Base-by-base conservation (phyloP, 2,888 invertebrate species). In the Drepanosiphum platanoidis region DNA sequence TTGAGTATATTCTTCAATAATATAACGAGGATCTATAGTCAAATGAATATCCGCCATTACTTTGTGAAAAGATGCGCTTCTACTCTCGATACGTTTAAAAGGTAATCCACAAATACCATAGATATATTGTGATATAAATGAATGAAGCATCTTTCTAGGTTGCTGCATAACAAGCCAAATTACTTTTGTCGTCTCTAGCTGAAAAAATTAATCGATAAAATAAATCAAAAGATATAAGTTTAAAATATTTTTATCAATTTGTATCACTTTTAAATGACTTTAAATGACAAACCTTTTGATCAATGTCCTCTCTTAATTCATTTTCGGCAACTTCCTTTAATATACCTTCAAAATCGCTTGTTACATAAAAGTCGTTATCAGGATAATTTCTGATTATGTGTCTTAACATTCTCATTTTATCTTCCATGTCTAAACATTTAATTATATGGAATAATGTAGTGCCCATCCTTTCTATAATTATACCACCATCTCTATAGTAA, bases 91-190 rank as follows among this genome's bases (percentile, higher is more conserved):
- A n/a, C 5, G 7, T 68, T 68, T 84, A 1, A 15, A 1, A 8
- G 74, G 74, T 8, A 66, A 75, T 27, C 64, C 66, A 52, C 18
- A 74, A 46, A 66, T 46, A 77, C 66, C 46, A 15, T 13, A 39
- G 9, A 84, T 22, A 52, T 75, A 84, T 30, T 75, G 68, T 9
- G 36, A 22, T 75, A 84, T 27, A 27, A 84, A 84, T 36, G 52
- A 11, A 36, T 84, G 66, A 22, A 84, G 22, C 36, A 77, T 68
- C 58, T 32, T 68, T 30, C 15, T 36, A 34, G 83, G 83, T 68
- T 77, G 68, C 27, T 68, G 75, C 8, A 84, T 46, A 13, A 68
- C 36, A 34, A 84, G 74, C 83, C 66, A 75, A 66, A 75, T 52
- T 30, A 68, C 13, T 39, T 39, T 84, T 22, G 83, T 34, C 30